These are phyloP conservation scores for Myotis daubentonii DNA, from an alignment of 2,797 vertebrate genomes.

Conservation along the genomic window DNA sequence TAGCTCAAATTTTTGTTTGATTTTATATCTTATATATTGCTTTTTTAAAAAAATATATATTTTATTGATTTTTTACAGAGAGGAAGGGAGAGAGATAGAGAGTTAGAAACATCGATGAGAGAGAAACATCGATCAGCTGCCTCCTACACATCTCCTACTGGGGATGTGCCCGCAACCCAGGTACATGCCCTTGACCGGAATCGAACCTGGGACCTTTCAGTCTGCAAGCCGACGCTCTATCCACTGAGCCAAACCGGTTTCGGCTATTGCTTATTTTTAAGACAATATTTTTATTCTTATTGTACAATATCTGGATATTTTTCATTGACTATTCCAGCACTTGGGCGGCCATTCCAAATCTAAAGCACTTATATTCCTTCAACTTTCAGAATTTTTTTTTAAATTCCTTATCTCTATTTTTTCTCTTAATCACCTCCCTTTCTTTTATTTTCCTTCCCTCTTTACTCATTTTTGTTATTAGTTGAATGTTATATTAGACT, in stretches of 20 bases:
- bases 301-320: background rate
- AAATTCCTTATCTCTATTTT: background rate
- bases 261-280: constrained; percentile 9
- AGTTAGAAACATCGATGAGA: too few species aligned
- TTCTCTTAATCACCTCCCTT: background rate
- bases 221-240: too few species aligned
- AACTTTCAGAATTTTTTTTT: background rate
- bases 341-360: background rate
- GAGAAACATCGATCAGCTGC: too few species aligned
- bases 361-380: background rate
- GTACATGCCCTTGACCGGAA: too few species aligned
- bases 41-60: background rate
- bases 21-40: background rate
- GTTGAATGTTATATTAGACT: background rate
- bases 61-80: too few species aligned
- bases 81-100: too few species aligned
- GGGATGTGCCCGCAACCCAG: too few species aligned
- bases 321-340: background rate
- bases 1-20: background rate
- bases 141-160: too few species aligned
- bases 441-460: background rate
- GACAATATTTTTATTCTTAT: background rate
- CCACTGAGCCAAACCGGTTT: too few species aligned
- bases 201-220: too few species aligned
- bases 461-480: background rate